These are phyloP conservation scores for Rhea americana DNA, from an alignment of 2,113 vertebrate genomes.

Conservation along the genomic window DNA sequence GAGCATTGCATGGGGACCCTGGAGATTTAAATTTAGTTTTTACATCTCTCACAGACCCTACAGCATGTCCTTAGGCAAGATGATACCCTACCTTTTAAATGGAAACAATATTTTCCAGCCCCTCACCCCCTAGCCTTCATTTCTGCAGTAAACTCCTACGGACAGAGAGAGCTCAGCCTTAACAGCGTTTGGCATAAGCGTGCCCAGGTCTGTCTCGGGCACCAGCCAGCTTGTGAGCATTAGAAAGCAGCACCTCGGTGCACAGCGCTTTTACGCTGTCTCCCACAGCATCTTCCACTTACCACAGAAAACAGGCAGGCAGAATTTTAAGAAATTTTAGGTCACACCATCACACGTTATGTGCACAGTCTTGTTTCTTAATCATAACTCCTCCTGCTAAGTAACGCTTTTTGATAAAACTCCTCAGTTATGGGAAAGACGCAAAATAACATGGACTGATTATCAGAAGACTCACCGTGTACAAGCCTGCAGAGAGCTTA, in stretches of 20 bases:
- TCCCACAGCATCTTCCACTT: not conserved
- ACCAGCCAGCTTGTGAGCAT: not conserved
- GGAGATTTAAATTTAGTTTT: not conserved
- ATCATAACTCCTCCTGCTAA: not conserved
- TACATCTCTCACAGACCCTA: not conserved
- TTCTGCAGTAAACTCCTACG: not conserved
- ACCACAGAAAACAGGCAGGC: not conserved
- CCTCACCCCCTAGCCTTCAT: not conserved
- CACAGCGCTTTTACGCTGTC: not conserved
- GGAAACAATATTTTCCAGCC: not conserved
- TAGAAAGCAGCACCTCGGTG: fast-evolving
- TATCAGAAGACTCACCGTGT: not conserved
- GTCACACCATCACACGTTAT: fast-evolving
- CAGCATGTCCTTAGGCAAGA: not conserved
- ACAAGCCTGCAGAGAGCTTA: not conserved
- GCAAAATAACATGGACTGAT: not conserved
- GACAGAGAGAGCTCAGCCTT: not conserved
- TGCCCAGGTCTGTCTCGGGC: not conserved
- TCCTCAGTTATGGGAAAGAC: not conserved
- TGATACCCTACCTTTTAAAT: not conserved
- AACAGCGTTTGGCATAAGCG: not conserved
- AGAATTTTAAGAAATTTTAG: not conserved
- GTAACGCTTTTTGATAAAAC: not conserved
- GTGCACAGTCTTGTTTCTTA: not conserved
- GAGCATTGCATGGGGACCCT: not conserved